phyloP scores from a whole-genome alignment of 2,797 vertebrate species.

The Pantherophis vulpinus region DNA sequence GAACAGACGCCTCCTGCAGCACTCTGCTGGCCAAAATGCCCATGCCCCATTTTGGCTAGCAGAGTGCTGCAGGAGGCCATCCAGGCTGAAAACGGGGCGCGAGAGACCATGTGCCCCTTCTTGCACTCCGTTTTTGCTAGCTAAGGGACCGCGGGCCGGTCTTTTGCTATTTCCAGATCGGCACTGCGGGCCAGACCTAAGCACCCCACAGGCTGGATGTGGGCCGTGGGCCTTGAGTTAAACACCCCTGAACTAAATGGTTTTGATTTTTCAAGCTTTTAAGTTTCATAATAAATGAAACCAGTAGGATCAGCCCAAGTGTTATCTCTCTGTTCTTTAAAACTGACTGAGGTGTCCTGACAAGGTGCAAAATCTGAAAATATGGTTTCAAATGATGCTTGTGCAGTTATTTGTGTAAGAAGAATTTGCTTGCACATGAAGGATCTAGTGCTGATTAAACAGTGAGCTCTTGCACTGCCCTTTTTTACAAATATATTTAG shows the following conservation, averaged over 20 bases:
- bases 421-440: constrained; percentile 37
- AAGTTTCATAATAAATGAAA: background rate
- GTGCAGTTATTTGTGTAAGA: constrained; percentile 23
- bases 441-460: constrained; percentile 29
- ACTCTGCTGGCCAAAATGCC: no score
- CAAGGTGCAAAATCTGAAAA: constrained; percentile 15
- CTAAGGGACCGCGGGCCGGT: fast-evolving
- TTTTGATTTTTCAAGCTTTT: background rate
- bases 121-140: no score
- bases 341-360: background rate
- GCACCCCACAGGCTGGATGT: no score
- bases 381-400: constrained; percentile 42
- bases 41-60: no score
- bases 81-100: no score
- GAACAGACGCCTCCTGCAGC: no score
- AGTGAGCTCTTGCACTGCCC: background rate
- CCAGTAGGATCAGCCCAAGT: background rate
- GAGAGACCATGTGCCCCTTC: no score
- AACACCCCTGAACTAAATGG: background rate
- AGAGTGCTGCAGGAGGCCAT: no score
- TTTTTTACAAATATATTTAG: constrained; percentile 41
- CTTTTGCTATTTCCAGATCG: no score
- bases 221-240: no score
- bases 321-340: background rate
- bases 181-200: no score